Evolutionary conservation across 2,888 invertebrate genomes (phyloP).

Genomic region (Drosophila paracracens): DNA sequence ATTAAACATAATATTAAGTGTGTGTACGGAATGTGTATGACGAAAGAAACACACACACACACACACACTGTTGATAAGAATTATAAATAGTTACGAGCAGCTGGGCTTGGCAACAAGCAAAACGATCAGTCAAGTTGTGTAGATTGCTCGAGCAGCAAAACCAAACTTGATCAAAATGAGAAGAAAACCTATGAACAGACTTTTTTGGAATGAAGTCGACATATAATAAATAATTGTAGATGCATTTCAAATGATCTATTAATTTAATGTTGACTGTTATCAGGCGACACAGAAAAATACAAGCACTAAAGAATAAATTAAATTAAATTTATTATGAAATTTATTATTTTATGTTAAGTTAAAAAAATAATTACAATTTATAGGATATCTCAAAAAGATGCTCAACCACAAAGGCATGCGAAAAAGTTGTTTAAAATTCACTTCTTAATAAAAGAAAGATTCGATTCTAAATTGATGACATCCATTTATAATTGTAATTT

Average conservation of each 20-base stretch:
- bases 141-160: constrained; percentile 16
- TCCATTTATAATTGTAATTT: not conserved
- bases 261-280: not conserved
- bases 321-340: not conserved
- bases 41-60: constrained; percentile 4
- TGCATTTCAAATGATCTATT: not conserved
- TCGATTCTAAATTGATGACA: not conserved
- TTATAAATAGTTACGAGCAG: constrained; percentile 34
- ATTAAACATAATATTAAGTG: constrained; percentile 23
- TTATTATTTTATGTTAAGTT: not conserved
- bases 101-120: constrained; percentile 34
- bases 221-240: not conserved
- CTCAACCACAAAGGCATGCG: too few species aligned
- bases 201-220: not conserved
- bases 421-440: not conserved
- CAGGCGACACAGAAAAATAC: not conserved
- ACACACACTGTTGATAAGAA: constrained; percentile 38
- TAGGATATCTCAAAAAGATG: not conserved
- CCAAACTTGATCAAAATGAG: not conserved
- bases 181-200: not conserved
- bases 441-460: not conserved
- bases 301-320: not conserved
- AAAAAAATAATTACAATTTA: not conserved
- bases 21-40: constrained; percentile 13
- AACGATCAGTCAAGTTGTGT: constrained; percentile 24